Percentiles rank a stretch among this genome's conserved stretches.
Evolutionary conservation across 2,797 vertebrate genomes (phyloP).

Genomic region (Potorous gilbertii): DNA sequence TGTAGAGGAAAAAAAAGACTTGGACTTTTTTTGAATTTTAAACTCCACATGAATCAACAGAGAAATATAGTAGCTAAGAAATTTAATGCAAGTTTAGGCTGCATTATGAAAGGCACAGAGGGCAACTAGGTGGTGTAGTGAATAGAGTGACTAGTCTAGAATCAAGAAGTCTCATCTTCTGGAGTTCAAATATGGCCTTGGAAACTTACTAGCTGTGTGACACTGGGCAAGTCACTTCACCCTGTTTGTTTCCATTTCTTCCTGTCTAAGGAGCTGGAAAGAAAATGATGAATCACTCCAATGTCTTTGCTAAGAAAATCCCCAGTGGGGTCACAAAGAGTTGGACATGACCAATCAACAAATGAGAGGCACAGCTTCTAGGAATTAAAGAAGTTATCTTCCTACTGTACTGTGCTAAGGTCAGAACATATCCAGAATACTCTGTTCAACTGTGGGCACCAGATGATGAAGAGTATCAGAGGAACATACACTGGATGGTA

Average conservation of each 20-base stretch:
- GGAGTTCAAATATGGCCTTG: not conserved
- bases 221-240: not conserved
- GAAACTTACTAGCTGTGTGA: not conserved
- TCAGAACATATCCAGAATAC: not conserved
- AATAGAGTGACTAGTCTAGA: not conserved
- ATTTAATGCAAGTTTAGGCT: not conserved
- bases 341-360: not conserved
- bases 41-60: not conserved
- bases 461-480: not conserved
- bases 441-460: not conserved
- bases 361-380: not conserved
- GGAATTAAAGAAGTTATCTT: not conserved
- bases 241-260: not conserved
- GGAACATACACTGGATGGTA: not conserved
- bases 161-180: not conserved
- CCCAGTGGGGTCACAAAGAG: not conserved
- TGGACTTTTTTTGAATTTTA: not conserved
- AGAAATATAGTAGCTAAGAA: not conserved
- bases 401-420: not conserved
- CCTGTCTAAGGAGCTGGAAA: not conserved
- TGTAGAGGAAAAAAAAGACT: not conserved
- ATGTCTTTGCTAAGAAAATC: not conserved
- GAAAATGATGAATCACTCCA: not conserved
- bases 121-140: not conserved
- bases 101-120: not conserved